A percentile compares a stretch with the other conserved stretches of the same genome.
phyloP scores from a whole-genome alignment of 2,888 invertebrate species.

The Chymomyza fuscimana region DNA sequence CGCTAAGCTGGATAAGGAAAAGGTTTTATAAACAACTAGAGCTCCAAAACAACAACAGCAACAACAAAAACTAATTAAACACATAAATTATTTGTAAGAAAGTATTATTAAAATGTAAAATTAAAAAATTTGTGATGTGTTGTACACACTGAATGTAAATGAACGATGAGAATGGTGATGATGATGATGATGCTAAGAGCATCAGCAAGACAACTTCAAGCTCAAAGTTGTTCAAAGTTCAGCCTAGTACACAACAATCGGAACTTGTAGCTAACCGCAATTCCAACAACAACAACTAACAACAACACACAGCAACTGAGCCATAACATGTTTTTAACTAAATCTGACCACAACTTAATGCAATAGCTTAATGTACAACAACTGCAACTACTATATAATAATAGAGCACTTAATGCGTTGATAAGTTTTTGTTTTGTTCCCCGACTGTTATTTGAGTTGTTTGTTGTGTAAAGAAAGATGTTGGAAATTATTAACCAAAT shows the following conservation, averaged over 20 bases:
- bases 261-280: neutral
- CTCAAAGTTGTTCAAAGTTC: neutral
- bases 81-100: slow-evolving; percentile 68
- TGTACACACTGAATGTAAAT: slow-evolving; percentile 34
- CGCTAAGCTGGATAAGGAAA: slow-evolving; percentile 30
- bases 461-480: neutral
- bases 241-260: neutral
- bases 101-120: slow-evolving; percentile 73
- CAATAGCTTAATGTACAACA: slow-evolving; percentile 17
- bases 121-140: slow-evolving; percentile 68
- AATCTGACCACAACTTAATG: slow-evolving; percentile 23
- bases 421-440: neutral
- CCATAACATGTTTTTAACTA: neutral
- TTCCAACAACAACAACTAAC: slow-evolving; percentile 8
- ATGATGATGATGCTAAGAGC: too few species aligned
- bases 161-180: slow-evolving; percentile 12
- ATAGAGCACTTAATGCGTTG: slow-evolving; percentile 3
- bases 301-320: slow-evolving; percentile 7
- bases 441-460: neutral
- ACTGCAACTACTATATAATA: slow-evolving; percentile 18
- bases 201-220: too few species aligned
- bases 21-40: neutral
- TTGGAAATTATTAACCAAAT: slow-evolving; percentile 3
- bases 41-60: neutral
- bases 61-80: slow-evolving; percentile 51